Evolutionary conservation across 1,140 invertebrate species (phyloP), one percentile per base, ranked within the genome.

Genomic region (Chironomus tepperi): DNA sequence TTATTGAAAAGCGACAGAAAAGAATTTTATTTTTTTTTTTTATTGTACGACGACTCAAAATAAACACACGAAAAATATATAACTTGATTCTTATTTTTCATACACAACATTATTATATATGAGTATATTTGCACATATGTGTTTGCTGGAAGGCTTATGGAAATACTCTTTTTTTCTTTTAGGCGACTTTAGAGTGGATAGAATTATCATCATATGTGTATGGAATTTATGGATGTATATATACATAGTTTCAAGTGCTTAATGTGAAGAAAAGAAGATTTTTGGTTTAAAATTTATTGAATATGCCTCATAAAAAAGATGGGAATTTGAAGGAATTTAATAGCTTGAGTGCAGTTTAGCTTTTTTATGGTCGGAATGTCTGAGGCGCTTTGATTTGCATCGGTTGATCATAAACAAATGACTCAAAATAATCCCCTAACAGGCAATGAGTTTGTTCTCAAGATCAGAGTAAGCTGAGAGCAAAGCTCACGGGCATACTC

Each of bases 21-120:
- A 57, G 12, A 12, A 57, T 57, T 57, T n/a, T 12, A 15, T 15
- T 47, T 57, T 57, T 57, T 57, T n/a, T n/a, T n/a, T n/a, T n/a
- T n/a, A n/a, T n/a, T n/a, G n/a, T n/a, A n/a, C 24, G 24, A n/a
- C 47, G 47, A 15, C 12, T n/a, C n/a, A 57, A 57, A 57, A 57
- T 57, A 57, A 57, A 57, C 47, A 57, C 47, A 57, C 47, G 24
- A 34, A 34, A 57, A 57, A 57, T 15, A n/a, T n/a, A n/a, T 3
- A 57, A 57, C 47, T 57, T 57, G 47, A 57, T 57, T 57, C 47
- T 15, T 57, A 57, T 57, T 57, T 47, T n/a, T 12, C n/a, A 57
- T n/a, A 57, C 12, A 57, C 47, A 5, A 57, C n/a, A 57, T 57
- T 57, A n/a, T 57, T 57, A 12, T n/a, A n/a, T 57, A 34, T 34